Evolutionary conservation across 1,140 invertebrate genomes (phyloP), one percentile per base, ranked within the genome.

Genomic region (Dolichoris vasculosae): DNA sequence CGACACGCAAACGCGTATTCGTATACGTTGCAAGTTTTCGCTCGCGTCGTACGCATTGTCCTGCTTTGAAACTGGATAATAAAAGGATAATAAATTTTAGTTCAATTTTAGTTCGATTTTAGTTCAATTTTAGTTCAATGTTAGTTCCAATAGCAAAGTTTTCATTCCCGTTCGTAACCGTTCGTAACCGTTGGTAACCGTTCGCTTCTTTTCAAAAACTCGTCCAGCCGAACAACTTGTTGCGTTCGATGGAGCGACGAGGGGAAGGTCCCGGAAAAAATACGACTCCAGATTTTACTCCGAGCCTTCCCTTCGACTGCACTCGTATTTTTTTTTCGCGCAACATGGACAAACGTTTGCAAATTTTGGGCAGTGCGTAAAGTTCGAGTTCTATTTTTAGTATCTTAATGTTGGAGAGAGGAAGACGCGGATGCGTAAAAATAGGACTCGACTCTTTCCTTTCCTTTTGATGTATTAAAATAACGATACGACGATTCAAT

Each of bases 371-470:
- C 67, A 69, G 4, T 23, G 32, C 32, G 38, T 35, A 63, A 75
- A 40, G 15, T 71, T 82, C 20, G n/a, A 51, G 13, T 82, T 51
- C 15, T 63, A 30, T 55, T 38, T 82, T 71, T 69, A 48, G 17
- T 73, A 73, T 76, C 48, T 79, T 55, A 55, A 46, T 23, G 32
- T 84, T 55, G n/a, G 69, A 71, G 76, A 71, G 63, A 59, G 64
- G 35, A 79, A 84, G 83, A 71, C 76, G 82, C 59, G 71, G 26
- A 77, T 77, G 43, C 43, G 55, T 43, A n/a, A 67, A 26, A 69
- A 84, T 78, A 76, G 13, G 6, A 79, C 32, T 67, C 51, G 81
- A 73, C 55, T 76, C 35, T 59, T 77, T 83, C 17, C 23, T 59
- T 73, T 23, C 3, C 40, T 35, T 77, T 40, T 51, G 73, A 78